phyloP scores from a whole-genome alignment of 1,140 invertebrate genomes.

The Meloidogyne exigua region DNA sequence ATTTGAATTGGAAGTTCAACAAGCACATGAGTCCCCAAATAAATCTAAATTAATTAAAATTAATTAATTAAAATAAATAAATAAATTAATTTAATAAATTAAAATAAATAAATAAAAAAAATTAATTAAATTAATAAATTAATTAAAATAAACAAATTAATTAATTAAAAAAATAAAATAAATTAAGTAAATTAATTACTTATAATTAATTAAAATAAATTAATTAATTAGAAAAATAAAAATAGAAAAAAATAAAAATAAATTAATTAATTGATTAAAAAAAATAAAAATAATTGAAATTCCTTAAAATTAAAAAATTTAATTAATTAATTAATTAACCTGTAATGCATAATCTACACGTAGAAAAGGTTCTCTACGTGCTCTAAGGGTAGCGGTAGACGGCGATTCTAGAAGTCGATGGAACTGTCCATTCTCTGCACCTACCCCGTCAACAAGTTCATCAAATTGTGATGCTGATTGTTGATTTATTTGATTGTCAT shows the following conservation, averaged over 20 bases:
- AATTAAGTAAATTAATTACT: too few species aligned
- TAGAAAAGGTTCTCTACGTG: conserved; percentile 35
- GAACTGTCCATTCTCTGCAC: conserved; percentile 26
- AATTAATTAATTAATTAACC: conserved; percentile 14
- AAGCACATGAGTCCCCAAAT: conserved; percentile 34
- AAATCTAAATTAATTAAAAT: conserved; percentile 20
- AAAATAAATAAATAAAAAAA: too few species aligned
- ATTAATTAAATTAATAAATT: too few species aligned
- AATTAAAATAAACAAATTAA: too few species aligned
- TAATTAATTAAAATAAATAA: not conserved
- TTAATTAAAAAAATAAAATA: too few species aligned
- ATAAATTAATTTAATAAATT: too few species aligned
- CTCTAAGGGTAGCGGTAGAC: conserved; percentile 32
- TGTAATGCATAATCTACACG: conserved; percentile 39
- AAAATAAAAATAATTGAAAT: too few species aligned
- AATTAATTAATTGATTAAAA: too few species aligned
- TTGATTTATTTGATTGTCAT: not conserved
- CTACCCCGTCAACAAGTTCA: conserved; percentile 18
- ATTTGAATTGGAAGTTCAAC: conserved; percentile 38
- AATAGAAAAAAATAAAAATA: too few species aligned
- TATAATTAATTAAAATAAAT: not conserved
- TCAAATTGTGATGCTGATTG: conserved; percentile 11
- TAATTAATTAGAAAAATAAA: not conserved
- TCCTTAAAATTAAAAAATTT: too few species aligned
- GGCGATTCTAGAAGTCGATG: conserved; percentile 34